Conservation (phyloP, 2,797 vertebrate genomes). For the Neostethus bicornis region DNA sequence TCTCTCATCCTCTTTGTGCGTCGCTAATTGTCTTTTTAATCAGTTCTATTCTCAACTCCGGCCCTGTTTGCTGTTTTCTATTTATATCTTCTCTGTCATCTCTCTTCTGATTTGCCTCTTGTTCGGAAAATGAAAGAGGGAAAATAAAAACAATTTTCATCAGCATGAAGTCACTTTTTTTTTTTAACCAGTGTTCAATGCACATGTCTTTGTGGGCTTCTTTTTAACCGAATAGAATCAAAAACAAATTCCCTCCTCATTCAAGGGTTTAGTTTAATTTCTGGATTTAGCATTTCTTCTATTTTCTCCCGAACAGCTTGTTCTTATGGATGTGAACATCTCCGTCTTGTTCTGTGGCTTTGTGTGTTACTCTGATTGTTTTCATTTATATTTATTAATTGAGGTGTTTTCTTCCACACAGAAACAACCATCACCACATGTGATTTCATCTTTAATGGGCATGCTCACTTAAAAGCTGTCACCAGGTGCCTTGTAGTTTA, state of each 20-base stretch:
- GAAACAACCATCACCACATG: conserved; percentile 69
- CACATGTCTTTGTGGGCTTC: conserved; percentile 57
- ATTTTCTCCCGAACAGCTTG: conserved; percentile 37
- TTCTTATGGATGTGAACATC: conserved; percentile 28
- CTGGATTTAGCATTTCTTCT: conserved; percentile 27
- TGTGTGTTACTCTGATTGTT: conserved; percentile 30
- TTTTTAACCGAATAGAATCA: conserved; percentile 45
- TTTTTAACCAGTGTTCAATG: conserved; percentile 48
- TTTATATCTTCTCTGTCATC: conserved; percentile 34
- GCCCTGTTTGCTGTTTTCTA: conserved; percentile 42
- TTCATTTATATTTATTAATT: conserved; percentile 60
- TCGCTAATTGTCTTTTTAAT: conserved; percentile 67
- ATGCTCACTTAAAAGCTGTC: conserved; percentile 73
- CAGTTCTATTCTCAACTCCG: conserved; percentile 48
- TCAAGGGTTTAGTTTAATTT: conserved; percentile 29
- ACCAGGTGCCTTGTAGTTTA: conserved; percentile 73
- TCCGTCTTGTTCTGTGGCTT: conserved; percentile 38
- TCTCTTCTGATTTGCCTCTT: conserved; percentile 25
- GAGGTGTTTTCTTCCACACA: conserved; percentile 68
- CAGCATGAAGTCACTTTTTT: conserved; percentile 68
- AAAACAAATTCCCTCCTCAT: conserved; percentile 24
- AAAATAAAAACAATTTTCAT: conserved; percentile 55
- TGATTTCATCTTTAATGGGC: conserved; percentile 73
- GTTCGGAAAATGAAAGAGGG: conserved; percentile 20
- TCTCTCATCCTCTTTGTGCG: conserved; percentile 65